phyloP scores from a whole-genome alignment of 2,888 invertebrate species.

The Cabera pusaria region DNA sequence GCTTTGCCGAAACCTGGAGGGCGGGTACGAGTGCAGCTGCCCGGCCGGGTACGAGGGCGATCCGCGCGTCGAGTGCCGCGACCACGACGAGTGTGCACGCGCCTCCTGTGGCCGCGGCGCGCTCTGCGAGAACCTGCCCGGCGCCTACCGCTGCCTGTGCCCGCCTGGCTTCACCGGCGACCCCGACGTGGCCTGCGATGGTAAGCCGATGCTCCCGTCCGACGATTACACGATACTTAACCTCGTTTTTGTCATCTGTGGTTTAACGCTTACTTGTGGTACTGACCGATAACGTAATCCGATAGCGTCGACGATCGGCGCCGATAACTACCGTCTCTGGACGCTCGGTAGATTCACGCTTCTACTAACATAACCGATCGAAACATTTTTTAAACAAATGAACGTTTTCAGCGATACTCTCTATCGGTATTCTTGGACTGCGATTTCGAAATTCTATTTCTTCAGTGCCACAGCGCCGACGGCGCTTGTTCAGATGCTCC shows the following conservation, averaged over 20 bases:
- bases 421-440: conserved; percentile 39
- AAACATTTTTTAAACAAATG: conserved; percentile 45
- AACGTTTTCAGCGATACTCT: conserved; percentile 46
- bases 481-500: no score
- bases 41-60: conserved; percentile 92
- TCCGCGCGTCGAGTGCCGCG: conserved; percentile 88
- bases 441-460: conserved; percentile 20
- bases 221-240: conserved; percentile 54
- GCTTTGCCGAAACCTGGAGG: conserved; percentile 90
- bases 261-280: conserved; percentile 68
- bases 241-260: conserved; percentile 52
- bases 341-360: conserved; percentile 76
- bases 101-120: conserved; percentile 91
- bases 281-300: conserved; percentile 45
- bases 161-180: conserved; percentile 93
- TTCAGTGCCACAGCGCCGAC: conserved; percentile 4
- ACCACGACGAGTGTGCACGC: conserved; percentile 89
- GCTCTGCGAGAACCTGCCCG: conserved; percentile 90
- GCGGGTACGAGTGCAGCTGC: conserved; percentile 93
- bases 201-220: conserved; percentile 73
- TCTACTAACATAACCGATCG: conserved; percentile 65
- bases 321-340: conserved; percentile 73
- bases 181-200: conserved; percentile 88
- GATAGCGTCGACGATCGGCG: conserved; percentile 54
- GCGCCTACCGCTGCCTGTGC: conserved; percentile 91